Percentiles rank a stretch among this genome's conserved stretches.
Conservation (phyloP, 2,113 vertebrate species). For the Hassar affinis region DNA sequence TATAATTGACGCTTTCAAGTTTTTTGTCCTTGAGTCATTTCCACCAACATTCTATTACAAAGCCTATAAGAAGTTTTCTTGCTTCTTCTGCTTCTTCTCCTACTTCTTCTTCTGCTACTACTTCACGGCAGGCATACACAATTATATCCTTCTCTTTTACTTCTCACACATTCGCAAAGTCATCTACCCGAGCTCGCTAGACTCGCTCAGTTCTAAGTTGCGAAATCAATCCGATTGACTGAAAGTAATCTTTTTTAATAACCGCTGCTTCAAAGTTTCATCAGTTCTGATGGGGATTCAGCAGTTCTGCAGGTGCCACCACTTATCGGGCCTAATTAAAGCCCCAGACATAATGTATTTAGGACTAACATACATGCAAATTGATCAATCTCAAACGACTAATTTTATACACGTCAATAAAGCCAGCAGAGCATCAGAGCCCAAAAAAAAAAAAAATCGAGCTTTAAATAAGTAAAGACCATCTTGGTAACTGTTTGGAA, state of each 20-base stretch:
- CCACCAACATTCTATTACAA: conserved; percentile 39
- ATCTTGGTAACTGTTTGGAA: neutral
- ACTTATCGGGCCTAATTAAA: neutral
- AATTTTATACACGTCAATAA: neutral
- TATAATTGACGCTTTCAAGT: conserved; percentile 57
- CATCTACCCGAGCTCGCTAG: neutral
- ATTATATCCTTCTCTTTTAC: conserved; percentile 20
- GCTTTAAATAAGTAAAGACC: conserved; percentile 14
- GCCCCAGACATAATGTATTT: neutral
- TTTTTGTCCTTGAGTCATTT: conserved; percentile 53
- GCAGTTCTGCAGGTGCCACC: conserved; percentile 19
- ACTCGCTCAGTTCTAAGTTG: neutral
- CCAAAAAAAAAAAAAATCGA: conserved; percentile 6
- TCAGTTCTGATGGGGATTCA: conserved; percentile 5
- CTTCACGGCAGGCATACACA: conserved; percentile 12
- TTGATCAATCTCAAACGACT: neutral
- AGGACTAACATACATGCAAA: conserved; percentile 18
- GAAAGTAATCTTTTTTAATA: conserved; percentile 26
- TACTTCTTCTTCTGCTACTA: neutral
- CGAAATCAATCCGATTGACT: conserved; percentile 25
- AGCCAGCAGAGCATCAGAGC: neutral
- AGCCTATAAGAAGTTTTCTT: conserved; percentile 37
- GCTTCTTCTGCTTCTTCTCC: conserved; percentile 31
- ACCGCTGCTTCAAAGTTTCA: conserved; percentile 10
- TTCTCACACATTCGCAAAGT: conserved; percentile 10